phyloP scores from a whole-genome alignment of 2,113 vertebrate species.

The Ceuthmochares aereus region DNA sequence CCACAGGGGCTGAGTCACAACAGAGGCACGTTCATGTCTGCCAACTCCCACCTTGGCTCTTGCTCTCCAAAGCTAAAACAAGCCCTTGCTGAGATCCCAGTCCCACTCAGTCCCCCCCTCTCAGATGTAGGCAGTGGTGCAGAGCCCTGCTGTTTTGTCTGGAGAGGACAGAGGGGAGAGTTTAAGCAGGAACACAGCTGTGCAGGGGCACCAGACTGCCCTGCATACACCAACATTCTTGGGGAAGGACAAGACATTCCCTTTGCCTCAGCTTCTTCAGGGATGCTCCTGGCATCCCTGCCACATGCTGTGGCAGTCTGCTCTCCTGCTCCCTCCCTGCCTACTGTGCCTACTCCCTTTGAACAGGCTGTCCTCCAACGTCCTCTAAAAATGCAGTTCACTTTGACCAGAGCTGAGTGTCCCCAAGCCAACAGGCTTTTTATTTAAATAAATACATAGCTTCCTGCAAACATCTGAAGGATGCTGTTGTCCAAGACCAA shows the following conservation, averaged over 20 bases:
- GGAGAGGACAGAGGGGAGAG: neutral
- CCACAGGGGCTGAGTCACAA: neutral
- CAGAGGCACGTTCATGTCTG: neutral
- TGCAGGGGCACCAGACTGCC: neutral
- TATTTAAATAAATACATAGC: neutral
- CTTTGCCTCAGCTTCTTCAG: neutral
- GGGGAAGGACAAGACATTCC: neutral
- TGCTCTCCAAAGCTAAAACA: neutral
- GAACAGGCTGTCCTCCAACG: neutral
- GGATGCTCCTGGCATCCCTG: neutral
- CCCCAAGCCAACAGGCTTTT: neutral
- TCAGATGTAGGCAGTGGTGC: neutral
- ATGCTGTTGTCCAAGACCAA: neutral
- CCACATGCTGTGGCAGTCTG: neutral
- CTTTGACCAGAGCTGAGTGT: accelerated
- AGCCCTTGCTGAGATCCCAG: neutral
- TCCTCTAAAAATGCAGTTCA: neutral
- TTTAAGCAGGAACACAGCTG: neutral
- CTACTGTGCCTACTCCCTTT: neutral
- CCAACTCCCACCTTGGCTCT: neutral
- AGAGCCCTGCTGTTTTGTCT: neutral
- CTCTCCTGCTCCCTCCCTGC: neutral
- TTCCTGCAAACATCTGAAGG: neutral
- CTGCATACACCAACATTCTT: neutral
- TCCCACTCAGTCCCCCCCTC: accelerated